Conservation (phyloP, 92 coral and sea anemone genomes). For the Phymanthus crucifer region DNA sequence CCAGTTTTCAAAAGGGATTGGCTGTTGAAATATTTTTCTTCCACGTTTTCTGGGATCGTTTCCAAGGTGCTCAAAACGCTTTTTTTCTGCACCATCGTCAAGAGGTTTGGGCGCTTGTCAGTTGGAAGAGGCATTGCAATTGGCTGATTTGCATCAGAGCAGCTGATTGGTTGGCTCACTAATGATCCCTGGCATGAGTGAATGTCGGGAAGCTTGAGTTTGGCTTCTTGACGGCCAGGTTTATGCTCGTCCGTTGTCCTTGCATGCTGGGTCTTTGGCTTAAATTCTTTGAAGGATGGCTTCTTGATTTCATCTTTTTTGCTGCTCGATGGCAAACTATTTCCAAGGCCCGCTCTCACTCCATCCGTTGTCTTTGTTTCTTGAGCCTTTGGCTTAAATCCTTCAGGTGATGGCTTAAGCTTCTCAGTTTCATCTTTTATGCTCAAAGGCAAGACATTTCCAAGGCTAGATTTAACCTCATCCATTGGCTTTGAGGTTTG, state of each 20-base stretch:
- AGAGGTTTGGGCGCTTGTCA: neutral
- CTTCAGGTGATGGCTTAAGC: too few species aligned
- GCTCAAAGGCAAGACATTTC: too few species aligned
- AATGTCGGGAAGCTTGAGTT: neutral
- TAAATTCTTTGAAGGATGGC: neutral
- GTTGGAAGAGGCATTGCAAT: neutral
- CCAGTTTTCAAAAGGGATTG: neutral
- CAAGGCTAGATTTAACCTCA: neutral
- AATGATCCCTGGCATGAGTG: neutral
- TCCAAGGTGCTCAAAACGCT: neutral
- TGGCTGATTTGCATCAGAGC: neutral
- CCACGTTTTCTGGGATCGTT: neutral
- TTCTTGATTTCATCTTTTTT: conserved; percentile 3
- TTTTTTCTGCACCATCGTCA: neutral
- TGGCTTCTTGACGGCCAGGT: neutral
- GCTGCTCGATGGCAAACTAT: neutral
- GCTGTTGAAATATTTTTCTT: neutral
- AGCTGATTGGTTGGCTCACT: neutral
- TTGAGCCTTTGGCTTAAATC: too few species aligned
- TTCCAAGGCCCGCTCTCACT: neutral
- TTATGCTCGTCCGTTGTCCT: neutral
- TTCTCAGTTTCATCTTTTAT: too few species aligned
- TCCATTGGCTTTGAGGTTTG: neutral
- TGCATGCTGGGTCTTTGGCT: neutral
- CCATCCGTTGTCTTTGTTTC: too few species aligned